These are phyloP conservation scores for Teleopsis dalmanni DNA, from an alignment of 1,140 invertebrate genomes.

Conservation along the genomic window DNA sequence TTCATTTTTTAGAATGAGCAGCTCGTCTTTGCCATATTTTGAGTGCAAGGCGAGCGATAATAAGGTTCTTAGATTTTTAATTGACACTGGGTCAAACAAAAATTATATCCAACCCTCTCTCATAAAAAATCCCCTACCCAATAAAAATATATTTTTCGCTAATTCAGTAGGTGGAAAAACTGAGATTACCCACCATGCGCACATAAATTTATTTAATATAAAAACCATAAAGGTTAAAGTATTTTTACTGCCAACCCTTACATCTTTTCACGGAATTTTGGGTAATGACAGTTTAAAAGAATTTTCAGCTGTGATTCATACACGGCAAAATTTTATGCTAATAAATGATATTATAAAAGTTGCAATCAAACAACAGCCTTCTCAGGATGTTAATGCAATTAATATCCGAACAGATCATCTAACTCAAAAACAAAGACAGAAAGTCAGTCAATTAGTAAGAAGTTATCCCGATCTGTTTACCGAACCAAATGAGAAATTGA, in stretches of 20 bases:
- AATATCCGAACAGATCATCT: not conserved
- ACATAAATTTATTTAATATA: constrained; percentile 1
- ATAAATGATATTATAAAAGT: not conserved
- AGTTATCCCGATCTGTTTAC: constrained; percentile 5
- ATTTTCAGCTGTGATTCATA: constrained; percentile 8
- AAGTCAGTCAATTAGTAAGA: constrained; percentile 1
- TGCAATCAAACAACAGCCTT: not conserved
- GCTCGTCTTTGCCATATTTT: constrained; percentile 14
- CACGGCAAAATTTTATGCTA: not conserved
- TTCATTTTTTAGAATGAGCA: constrained; percentile 14
- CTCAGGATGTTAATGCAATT: constrained; percentile 5
- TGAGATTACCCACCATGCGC: constrained; percentile 6
- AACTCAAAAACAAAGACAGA: constrained; percentile 1
- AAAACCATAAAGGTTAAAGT: constrained; percentile 3
- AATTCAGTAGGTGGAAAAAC: constrained; percentile 7
- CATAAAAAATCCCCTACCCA: constrained; percentile 5
- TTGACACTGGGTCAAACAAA: constrained; percentile 13
- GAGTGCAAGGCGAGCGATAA: constrained; percentile 3
- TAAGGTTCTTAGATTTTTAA: constrained; percentile 8
- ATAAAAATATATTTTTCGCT: constrained; percentile 1
- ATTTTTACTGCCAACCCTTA: constrained; percentile 1
- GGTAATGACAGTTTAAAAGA: constrained; percentile 11
- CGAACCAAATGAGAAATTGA: constrained; percentile 2
- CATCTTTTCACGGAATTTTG: constrained; percentile 5
- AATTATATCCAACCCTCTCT: constrained; percentile 9